Percentiles rank a stretch among this genome's conserved stretches.
Conservation (phyloP, 2,113 vertebrate species). For the Onychostruthus taczanowskii region DNA sequence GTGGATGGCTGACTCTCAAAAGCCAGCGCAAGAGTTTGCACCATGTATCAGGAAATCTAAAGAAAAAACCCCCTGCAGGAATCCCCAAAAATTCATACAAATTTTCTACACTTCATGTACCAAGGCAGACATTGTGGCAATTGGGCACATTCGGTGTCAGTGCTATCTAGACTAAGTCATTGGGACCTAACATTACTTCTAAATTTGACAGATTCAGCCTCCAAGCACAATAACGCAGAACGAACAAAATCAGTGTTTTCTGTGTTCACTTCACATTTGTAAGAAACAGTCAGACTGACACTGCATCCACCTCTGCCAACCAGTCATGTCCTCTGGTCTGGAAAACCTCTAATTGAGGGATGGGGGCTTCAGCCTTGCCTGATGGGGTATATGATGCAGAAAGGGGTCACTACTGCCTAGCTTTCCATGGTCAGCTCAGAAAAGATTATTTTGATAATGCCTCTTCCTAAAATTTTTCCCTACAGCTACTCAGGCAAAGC, state of each 20-base stretch:
- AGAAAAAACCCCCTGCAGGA: rapidly evolving
- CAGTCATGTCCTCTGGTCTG: background rate
- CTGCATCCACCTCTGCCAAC: background rate
- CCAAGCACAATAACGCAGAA: background rate
- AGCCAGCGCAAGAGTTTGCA: background rate
- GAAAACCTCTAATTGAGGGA: conserved; percentile 24
- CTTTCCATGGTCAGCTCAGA: background rate
- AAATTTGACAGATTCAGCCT: background rate
- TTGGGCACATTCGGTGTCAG: background rate
- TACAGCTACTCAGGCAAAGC: background rate
- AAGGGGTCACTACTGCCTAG: background rate
- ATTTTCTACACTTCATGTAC: background rate
- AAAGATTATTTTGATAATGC: background rate
- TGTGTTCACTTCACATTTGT: background rate
- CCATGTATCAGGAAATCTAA: background rate
- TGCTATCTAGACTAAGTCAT: background rate
- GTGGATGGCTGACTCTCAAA: background rate
- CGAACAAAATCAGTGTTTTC: background rate
- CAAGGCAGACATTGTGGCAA: background rate
- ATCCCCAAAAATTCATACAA: background rate
- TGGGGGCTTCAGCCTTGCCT: background rate
- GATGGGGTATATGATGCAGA: background rate
- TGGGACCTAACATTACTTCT: background rate
- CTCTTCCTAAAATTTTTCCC: background rate
- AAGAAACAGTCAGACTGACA: conserved; percentile 42